Evolutionary conservation across 2,888 invertebrate genomes (phyloP).

Genomic region (Tenthredo scrophulariae): DNA sequence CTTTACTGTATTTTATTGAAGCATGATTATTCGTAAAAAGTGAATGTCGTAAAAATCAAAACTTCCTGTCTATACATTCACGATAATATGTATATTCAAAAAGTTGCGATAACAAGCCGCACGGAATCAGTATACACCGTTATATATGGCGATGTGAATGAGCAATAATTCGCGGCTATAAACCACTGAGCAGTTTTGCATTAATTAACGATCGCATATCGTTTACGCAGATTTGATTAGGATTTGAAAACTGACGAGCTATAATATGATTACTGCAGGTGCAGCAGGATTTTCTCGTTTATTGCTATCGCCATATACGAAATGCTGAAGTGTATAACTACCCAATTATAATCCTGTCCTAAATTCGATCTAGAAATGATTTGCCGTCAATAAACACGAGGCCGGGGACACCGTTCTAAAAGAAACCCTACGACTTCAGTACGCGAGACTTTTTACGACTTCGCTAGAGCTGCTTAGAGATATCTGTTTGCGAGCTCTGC

Average conservation of each 20-base stretch:
- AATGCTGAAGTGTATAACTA: background rate
- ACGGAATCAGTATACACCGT: background rate
- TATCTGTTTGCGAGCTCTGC: slow-evolving; percentile 45
- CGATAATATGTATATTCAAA: background rate
- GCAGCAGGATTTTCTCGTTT: too few species aligned
- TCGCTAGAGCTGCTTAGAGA: slow-evolving; percentile 50
- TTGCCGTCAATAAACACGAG: slow-evolving; percentile 5
- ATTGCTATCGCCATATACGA: background rate
- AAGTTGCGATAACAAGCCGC: too few species aligned
- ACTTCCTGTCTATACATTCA: background rate
- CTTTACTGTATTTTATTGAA: too few species aligned
- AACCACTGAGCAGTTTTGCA: background rate
- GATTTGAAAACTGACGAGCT: background rate
- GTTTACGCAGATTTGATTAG: background rate
- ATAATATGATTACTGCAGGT: background rate
- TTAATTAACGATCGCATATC: background rate
- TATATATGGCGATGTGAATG: background rate
- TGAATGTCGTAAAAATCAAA: background rate
- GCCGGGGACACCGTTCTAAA: slow-evolving; percentile 19
- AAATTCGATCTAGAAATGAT: slow-evolving; percentile 22
- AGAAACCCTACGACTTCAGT: slow-evolving; percentile 10
- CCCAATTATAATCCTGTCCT: background rate
- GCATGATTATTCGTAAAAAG: too few species aligned
- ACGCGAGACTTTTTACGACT: slow-evolving; percentile 43
- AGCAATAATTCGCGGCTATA: background rate